phyloP scores from a whole-genome alignment of 1,140 invertebrate genomes.

The Tribolium castaneum region DNA sequence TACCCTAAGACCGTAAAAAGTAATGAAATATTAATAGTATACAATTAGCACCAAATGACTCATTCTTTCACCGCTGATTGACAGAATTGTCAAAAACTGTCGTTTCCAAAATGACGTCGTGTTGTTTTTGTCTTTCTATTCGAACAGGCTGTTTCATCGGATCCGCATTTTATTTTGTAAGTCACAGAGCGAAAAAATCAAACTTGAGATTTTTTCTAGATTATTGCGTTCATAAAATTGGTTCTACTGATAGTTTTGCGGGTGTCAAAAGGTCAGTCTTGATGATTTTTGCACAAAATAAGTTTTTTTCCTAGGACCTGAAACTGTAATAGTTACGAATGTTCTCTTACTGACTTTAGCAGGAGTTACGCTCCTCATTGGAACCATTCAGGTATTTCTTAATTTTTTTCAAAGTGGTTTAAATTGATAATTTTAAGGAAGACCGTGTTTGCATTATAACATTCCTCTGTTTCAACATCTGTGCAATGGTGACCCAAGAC shows the following conservation, averaged over 20 bases:
- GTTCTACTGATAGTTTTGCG: background rate
- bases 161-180: constrained; percentile 9
- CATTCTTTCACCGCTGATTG: background rate
- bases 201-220: background rate
- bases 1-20: background rate
- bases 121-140: constrained; percentile 17
- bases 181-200: background rate
- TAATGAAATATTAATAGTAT: background rate
- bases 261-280: background rate
- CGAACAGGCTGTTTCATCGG: constrained; percentile 17
- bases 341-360: constrained; percentile 12
- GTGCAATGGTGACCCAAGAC: constrained; percentile 6
- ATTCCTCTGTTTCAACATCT: constrained; percentile 25
- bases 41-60: background rate
- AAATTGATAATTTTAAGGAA: background rate
- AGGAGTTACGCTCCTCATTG: constrained; percentile 16
- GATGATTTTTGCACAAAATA: background rate
- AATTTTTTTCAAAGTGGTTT: background rate
- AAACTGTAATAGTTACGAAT: constrained; percentile 16
- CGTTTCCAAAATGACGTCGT: constrained; percentile 1
- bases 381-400: background rate
- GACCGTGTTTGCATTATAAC: constrained; percentile 26
- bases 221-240: background rate
- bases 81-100: background rate
- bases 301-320: background rate